Base-by-base conservation (phyloP, 2,113 vertebrate genomes). In the Aptenodytes forsteri region DNA sequence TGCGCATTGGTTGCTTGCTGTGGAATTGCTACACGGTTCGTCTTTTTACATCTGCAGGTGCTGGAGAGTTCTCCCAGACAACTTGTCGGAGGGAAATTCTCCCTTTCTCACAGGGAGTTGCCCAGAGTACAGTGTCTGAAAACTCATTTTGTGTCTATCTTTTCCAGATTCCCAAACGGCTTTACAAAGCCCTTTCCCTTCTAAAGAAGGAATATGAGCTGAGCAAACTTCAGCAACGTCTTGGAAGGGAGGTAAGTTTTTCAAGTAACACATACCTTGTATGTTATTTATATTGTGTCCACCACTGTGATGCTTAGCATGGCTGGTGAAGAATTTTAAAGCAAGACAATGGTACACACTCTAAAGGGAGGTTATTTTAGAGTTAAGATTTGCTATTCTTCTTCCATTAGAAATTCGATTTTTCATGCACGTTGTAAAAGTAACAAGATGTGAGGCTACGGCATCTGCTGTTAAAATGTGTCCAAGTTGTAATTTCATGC, bases 131-230 rank as follows among this genome's bases (percentile, higher is more conserved):
- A 4, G 4, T 21, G 7, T 55, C 49, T 80, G 81, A 80, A 64
- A 49, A 40, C 8, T 66, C 6, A 14, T 2, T 81, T 89, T 76
- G 26, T 65, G 32, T 21, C 71, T 86, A 0, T 55, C 36, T 58
- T 87, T 52, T 92, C 40, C 97, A 99, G 99, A 99, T 99, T 90
- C 99, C 99, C 17, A 99, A 99, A 91, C 98, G 99, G 10, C 98
- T 99, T 29, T 99, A 99, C 96, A 99, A 99, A 96, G 99, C 99
- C 40, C 98, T 99, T 29, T 99, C 99, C 20, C 98, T 99, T 36
- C 98, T 99, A 22, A 99, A 99, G 98, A 99, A 99, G 97, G 99
- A 99, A 66, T 99, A 98, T n/a, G 99, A 99, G 87, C 98, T 99
- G 66, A 99, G 99, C 92, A 99, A 99, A 95, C 98, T 99, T 40